These are phyloP conservation scores for Metallyticus violacea DNA, from an alignment of 2,888 invertebrate species.

Conservation along the genomic window DNA sequence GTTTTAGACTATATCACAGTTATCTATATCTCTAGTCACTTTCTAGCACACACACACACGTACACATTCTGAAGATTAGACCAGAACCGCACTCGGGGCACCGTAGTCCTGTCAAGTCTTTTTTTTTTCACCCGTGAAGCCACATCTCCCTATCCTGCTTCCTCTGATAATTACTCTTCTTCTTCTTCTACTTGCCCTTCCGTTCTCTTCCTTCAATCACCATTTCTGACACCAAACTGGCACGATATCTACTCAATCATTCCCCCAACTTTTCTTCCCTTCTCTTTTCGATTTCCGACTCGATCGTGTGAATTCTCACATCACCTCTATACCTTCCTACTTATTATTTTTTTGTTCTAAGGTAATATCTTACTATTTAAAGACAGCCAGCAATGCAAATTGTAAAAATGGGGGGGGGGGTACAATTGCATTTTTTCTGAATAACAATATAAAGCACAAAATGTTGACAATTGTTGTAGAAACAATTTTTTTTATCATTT, in stretches of 20 bases:
- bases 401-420: too few species aligned
- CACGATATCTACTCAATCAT: background rate
- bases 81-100: background rate
- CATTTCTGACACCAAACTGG: background rate
- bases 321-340: background rate
- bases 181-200: background rate
- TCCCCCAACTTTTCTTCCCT: background rate
- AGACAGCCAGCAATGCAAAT: too few species aligned
- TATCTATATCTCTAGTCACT: too few species aligned
- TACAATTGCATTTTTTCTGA: too few species aligned
- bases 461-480: too few species aligned
- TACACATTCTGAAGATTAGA: background rate
- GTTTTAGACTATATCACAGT: too few species aligned
- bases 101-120: background rate
- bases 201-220: slow-evolving; percentile 8
- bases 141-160: background rate
- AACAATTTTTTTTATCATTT: too few species aligned
- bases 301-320: background rate
- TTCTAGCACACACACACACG: too few species aligned
- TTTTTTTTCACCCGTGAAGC: background rate
- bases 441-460: too few species aligned
- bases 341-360: too few species aligned
- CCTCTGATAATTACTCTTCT: background rate
- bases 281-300: background rate
- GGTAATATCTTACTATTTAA: too few species aligned